A percentile compares a stretch with the other conserved stretches of the same genome.
These are phyloP conservation scores for Ryuthela nishihirai DNA, from an alignment of 2,888 invertebrate species.

Conservation along the genomic window DNA sequence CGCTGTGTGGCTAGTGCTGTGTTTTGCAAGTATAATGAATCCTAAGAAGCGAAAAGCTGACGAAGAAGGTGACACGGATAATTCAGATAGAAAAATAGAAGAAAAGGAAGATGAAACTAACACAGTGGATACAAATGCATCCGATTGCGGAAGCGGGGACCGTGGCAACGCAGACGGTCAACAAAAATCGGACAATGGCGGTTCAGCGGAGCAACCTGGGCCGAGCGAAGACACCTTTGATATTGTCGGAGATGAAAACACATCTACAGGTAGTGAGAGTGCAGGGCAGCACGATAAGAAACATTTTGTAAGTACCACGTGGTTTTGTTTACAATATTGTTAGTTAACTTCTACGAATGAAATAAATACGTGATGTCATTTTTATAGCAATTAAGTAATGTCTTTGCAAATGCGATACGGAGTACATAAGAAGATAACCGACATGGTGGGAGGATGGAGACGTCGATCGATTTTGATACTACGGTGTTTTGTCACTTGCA, in stretches of 20 bases:
- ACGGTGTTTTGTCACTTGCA: too few relatives aligned
- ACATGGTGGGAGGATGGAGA: too few relatives aligned
- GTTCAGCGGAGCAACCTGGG: slow-evolving; percentile 25
- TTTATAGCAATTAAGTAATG: too few relatives aligned
- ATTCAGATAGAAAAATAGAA: slow-evolving; percentile 12
- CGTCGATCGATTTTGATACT: too few relatives aligned
- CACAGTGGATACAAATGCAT: slow-evolving; percentile 18
- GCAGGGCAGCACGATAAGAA: slow-evolving; percentile 15
- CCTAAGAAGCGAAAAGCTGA: slow-evolving; percentile 33
- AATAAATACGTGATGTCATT: too few relatives aligned
- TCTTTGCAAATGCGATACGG: too few relatives aligned
- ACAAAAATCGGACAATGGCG: slow-evolving; percentile 35
- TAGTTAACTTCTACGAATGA: too few relatives aligned
- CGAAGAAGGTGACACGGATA: slow-evolving; percentile 6
- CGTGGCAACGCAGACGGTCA: slow-evolving; percentile 30
- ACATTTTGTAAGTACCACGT: slow-evolving; percentile 33
- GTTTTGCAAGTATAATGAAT: slow-evolving; percentile 9
- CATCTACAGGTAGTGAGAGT: slow-evolving; percentile 3
- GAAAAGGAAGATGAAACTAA: slow-evolving; percentile 15
- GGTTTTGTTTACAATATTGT: slow-evolving; percentile 27
- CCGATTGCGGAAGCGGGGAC: slow-evolving; percentile 27
- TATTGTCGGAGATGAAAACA: slow-evolving; percentile 4
- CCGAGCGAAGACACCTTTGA: slow-evolving; percentile 23
- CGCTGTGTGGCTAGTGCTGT: slow-evolving; percentile 2
- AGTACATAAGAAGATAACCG: too few relatives aligned